Evolutionary conservation across 2,797 vertebrate species (phyloP).

Genomic region (Cynopterus sphinx): DNA sequence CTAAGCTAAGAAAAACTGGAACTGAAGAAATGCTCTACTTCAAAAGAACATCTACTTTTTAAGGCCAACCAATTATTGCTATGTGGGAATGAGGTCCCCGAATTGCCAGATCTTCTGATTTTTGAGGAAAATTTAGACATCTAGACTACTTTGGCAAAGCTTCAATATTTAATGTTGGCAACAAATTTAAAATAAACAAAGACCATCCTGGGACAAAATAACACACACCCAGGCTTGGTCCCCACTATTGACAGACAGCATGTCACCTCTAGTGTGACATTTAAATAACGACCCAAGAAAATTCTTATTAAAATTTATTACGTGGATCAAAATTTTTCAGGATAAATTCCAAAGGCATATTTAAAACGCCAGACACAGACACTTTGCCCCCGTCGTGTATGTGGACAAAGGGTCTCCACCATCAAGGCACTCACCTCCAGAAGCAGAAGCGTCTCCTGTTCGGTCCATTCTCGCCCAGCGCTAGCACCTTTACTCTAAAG

Average conservation of each 20-base stretch:
- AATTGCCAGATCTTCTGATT: background rate
- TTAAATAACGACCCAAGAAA: background rate
- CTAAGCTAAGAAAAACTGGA: background rate
- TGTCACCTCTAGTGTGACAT: too few relatives aligned
- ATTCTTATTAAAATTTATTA: background rate
- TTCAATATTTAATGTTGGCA: background rate
- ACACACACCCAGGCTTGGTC: background rate
- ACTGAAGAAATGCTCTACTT: background rate
- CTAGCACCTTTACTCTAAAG: constrained; percentile 90
- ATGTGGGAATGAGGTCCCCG: background rate
- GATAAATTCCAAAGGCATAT: background rate
- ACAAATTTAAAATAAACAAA: background rate
- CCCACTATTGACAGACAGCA: background rate
- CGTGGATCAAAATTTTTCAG: background rate
- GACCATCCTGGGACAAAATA: background rate
- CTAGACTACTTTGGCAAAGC: background rate
- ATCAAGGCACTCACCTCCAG: constrained; percentile 89
- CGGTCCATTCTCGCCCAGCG: constrained; percentile 96
- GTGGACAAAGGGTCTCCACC: background rate
- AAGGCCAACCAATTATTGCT: background rate
- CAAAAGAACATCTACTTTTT: background rate
- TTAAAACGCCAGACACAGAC: background rate
- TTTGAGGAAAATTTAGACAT: background rate
- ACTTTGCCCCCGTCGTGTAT: too few relatives aligned
- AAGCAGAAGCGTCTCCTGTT: constrained; percentile 96